Percentiles rank a stretch among this genome's conserved stretches.
phyloP scores from a whole-genome alignment of 2,797 vertebrate genomes.

The Phrynocephalus vlangalii region DNA sequence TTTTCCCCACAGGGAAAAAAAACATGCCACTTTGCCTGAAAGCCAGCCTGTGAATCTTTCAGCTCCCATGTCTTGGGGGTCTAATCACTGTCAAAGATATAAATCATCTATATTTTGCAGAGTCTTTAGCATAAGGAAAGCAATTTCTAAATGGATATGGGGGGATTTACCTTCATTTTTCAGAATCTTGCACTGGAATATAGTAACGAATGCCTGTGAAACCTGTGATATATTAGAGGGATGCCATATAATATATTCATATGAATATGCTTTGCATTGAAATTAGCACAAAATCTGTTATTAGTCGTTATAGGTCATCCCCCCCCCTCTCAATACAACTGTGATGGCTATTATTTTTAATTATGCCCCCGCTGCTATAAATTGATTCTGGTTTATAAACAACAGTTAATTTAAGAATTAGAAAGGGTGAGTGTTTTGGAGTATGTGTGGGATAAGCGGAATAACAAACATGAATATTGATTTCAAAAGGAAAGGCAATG shows the following conservation, averaged over 20 bases:
- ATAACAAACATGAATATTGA: not conserved
- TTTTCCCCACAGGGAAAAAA: constrained; percentile 10
- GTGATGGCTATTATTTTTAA: constrained; percentile 75
- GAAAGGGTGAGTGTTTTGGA: constrained; percentile 24
- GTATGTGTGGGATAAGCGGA: constrained; percentile 39
- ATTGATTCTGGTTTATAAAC: constrained; percentile 58
- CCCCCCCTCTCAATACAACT: constrained; percentile 61
- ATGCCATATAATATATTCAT: constrained; percentile 35
- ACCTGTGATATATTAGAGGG: constrained; percentile 56
- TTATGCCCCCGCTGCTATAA: constrained; percentile 65
- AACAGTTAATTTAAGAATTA: constrained; percentile 50
- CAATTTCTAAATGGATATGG: constrained; percentile 53
- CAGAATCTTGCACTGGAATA: constrained; percentile 56
- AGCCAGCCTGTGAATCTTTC: constrained; percentile 54
- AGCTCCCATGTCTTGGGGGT: constrained; percentile 42
- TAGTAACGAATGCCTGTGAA: constrained; percentile 64
- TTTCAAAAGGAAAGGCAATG: constrained; percentile 39
- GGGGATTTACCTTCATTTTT: constrained; percentile 59
- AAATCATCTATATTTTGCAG: constrained; percentile 64
- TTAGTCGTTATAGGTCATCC: constrained; percentile 56
- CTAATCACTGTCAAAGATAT: constrained; percentile 47
- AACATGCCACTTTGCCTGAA: constrained; percentile 13
- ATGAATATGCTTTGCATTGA: constrained; percentile 58
- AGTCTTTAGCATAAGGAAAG: constrained; percentile 50
- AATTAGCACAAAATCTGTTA: constrained; percentile 57